phyloP scores from a whole-genome alignment of 2,113 vertebrate species.

The Salvator merianae region DNA sequence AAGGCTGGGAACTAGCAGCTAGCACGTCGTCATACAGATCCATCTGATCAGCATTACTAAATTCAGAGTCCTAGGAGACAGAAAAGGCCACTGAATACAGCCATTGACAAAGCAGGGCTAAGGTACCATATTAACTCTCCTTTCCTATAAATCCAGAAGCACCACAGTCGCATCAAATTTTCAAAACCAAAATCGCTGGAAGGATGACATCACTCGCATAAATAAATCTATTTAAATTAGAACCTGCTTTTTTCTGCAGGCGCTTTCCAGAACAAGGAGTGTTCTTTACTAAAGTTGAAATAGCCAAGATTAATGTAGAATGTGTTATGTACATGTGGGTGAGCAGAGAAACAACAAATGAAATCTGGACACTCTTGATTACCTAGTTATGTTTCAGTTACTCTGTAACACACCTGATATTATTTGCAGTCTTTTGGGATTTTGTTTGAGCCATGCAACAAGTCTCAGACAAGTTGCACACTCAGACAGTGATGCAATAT shows the following conservation, averaged over 20 bases:
- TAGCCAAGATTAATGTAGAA: not conserved
- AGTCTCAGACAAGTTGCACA: not conserved
- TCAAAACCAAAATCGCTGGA: no score
- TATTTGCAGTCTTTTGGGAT: not conserved
- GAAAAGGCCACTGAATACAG: not conserved
- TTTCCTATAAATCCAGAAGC: not conserved
- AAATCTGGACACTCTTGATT: not conserved
- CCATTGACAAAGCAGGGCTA: fast-evolving
- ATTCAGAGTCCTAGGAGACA: constrained; percentile 79
- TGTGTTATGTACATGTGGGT: no score
- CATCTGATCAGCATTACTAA: constrained; percentile 88
- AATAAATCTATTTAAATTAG: not conserved
- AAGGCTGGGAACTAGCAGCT: constrained; percentile 80
- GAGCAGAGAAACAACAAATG: no score
- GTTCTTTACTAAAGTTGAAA: not conserved
- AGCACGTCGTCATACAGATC: constrained; percentile 93
- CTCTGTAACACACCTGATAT: not conserved
- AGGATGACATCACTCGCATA: no score
- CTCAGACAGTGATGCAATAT: not conserved
- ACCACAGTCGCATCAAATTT: not conserved
- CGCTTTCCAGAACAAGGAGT: not conserved
- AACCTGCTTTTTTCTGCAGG: not conserved
- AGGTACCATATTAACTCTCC: not conserved
- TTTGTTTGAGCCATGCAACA: not conserved
- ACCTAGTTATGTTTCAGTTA: not conserved